These are phyloP conservation scores for Drosophila lowei DNA, from an alignment of 1,140 invertebrate genomes.

Conservation along the genomic window DNA sequence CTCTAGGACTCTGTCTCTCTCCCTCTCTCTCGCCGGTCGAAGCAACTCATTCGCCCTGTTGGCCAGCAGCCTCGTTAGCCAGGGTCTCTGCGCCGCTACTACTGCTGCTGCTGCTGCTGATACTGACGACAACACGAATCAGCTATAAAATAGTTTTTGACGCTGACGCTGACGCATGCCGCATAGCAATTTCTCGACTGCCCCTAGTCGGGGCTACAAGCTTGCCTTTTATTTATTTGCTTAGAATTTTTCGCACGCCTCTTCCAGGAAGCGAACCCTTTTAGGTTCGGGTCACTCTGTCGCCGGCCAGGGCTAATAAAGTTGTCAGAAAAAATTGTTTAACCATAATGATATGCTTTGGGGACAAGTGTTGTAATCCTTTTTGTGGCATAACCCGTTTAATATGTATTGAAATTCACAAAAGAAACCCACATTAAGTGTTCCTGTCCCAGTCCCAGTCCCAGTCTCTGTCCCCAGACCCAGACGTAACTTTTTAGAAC, in stretches of 20 bases:
- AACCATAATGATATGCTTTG: conserved; percentile 80
- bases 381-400: conserved; percentile 78
- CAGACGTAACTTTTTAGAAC: conserved; percentile 43
- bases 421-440: conserved; percentile 73
- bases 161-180: conserved; percentile 72
- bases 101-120: conserved; percentile 35
- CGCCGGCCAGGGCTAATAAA: conserved; percentile 64
- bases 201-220: conserved; percentile 41
- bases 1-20: neutral
- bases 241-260: conserved; percentile 78
- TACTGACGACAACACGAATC: conserved; percentile 72
- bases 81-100: conserved; percentile 22
- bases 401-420: conserved; percentile 79
- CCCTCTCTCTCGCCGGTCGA: conserved; percentile 8
- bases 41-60: conserved; percentile 15
- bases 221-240: conserved; percentile 77
- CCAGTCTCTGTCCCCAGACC: conserved; percentile 3
- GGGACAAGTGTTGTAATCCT: conserved; percentile 79
- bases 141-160: conserved; percentile 79
- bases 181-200: conserved; percentile 72
- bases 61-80: conserved; percentile 59
- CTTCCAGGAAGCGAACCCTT: conserved; percentile 22
- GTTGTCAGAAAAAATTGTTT: conserved; percentile 77
- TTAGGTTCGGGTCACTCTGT: conserved; percentile 54
- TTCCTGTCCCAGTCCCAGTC: conserved; percentile 29